Percentiles rank a stretch among this genome's conserved stretches.
phyloP scores from a whole-genome alignment of 2,888 invertebrate species.

The Scaptomyza flava region DNA sequence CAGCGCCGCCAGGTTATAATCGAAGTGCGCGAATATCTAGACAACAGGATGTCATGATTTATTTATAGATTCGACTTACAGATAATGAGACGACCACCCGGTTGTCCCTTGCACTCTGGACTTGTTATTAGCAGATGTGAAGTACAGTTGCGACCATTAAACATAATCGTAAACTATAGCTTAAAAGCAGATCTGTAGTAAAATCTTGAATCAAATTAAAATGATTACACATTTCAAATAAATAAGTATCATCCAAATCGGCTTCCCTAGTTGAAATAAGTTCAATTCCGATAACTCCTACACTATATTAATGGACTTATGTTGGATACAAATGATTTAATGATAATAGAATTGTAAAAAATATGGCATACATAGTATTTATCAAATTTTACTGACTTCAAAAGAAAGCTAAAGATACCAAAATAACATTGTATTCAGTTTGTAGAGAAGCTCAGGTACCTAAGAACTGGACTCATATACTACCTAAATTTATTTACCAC shows the following conservation, averaged over 20 bases:
- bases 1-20: conserved; percentile 11
- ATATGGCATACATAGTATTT: too few species aligned
- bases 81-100: too few species aligned
- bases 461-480: neutral
- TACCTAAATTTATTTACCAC: neutral
- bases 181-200: neutral
- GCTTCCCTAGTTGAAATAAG: too few species aligned
- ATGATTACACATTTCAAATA: too few species aligned
- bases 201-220: neutral
- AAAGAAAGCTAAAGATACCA: neutral
- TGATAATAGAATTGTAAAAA: too few species aligned
- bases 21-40: conserved; percentile 33
- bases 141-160: conserved; percentile 24
- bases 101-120: neutral
- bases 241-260: too few species aligned
- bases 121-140: too few species aligned
- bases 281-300: too few species aligned
- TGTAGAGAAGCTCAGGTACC: neutral
- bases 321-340: too few species aligned
- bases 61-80: conserved; percentile 38
- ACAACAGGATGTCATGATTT: conserved; percentile 30
- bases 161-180: neutral
- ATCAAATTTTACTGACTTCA: too few species aligned
- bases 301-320: too few species aligned
- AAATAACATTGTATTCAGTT: neutral